Evolutionary conservation across 2,888 invertebrate species (phyloP).

Genomic region (Erebia epiphron): DNA sequence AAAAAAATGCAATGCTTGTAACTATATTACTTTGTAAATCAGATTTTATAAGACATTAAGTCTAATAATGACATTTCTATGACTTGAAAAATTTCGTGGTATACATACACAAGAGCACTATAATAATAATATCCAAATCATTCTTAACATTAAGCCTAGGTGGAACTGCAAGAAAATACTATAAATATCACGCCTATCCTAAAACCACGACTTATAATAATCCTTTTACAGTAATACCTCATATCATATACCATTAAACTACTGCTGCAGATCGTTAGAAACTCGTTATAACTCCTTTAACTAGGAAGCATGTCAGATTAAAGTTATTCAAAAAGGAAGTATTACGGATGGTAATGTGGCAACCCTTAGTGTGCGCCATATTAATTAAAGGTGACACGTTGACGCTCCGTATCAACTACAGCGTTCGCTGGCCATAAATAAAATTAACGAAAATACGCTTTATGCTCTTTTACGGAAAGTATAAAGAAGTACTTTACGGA

Average conservation of each 20-base stretch:
- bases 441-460: constrained; percentile 22
- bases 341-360: constrained; percentile 3
- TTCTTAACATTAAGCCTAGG: background rate
- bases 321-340: constrained; percentile 16
- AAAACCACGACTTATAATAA: background rate
- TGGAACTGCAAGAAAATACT: background rate
- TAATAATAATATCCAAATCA: background rate
- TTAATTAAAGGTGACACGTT: constrained; percentile 31
- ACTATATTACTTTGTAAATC: too few species aligned
- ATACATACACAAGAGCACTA: too few species aligned
- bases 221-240: background rate
- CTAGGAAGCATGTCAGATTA: background rate
- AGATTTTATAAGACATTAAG: too few species aligned
- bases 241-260: background rate
- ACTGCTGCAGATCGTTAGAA: constrained; percentile 1
- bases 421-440: constrained; percentile 26
- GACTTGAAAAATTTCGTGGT: too few species aligned
- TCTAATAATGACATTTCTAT: too few species aligned
- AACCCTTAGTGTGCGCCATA: constrained; percentile 18
- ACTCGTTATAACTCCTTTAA: constrained; percentile 10
- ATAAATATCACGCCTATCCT: background rate
- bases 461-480: background rate
- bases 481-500: background rate
- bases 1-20: too few species aligned
- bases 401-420: constrained; percentile 26